Base-by-base conservation (phyloP, 2,113 vertebrate genomes). In the Dasyurus viverrinus region DNA sequence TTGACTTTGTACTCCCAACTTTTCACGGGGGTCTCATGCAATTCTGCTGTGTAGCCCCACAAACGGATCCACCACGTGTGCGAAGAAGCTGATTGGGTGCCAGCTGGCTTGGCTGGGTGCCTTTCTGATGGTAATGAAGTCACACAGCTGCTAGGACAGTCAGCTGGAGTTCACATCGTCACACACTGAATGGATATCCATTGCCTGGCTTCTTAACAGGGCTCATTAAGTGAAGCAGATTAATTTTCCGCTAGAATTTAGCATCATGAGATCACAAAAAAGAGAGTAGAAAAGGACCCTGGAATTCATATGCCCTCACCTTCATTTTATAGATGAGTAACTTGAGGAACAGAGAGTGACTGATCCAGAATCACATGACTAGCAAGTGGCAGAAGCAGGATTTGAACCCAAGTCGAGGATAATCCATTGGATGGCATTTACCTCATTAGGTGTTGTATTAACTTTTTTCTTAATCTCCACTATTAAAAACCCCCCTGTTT, bases 41-140 rank as follows among this genome's bases (percentile, higher is more conserved):
- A 98, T 98, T 98, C 98, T 97, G 97, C 98, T 98, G 98, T 0
- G 42, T 97, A 98, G 98, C 98, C 97, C 93, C 97, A 97, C 98
- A 98, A 98, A 96, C 94, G 97, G 98, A 98, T 97, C 98, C 95
- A 93, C 97, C 97, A 97, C 97, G 98, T 96, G 97, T 97, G 98
- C 96, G 96, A 95, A 98, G 98, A 93, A 98, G 98, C 98, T 96
- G 97, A 98, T 98, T 98, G 98, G 98, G 95, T 98, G 98, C 98
- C 98, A 99, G 99, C 98, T 99, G 98, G 98, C 98, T 99, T 99
- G 99, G 98, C 98, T 98, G 96, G 92, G 91, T 96, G 98, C 98
- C 98, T 99, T 99, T 98, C 98, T 99, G 98, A 98, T 99, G 98
- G 98, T 99, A 99, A 99, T 99, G 98, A 99, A 99, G 98, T 98